Conservation (phyloP, 1,140 invertebrate species). For the Pseudobourletiella spinata region DNA sequence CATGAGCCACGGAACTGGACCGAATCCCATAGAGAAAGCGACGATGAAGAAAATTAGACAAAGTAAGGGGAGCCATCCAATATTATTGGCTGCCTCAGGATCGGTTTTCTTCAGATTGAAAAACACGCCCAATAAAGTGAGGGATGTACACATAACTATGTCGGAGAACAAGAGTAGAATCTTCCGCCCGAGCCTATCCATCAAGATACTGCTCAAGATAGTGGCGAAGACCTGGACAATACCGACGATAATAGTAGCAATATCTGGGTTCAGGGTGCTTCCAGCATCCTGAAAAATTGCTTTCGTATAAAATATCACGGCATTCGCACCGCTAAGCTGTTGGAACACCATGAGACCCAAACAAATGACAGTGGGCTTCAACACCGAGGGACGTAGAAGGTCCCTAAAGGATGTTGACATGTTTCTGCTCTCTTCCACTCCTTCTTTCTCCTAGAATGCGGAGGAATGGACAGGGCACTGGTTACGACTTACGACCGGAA, state of each 20-base stretch:
- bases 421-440: conserved; percentile 11
- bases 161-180: conserved; percentile 41
- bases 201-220: conserved; percentile 41
- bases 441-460: conserved; percentile 6
- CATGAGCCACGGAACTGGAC: conserved; percentile 60
- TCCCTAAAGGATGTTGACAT: conserved; percentile 14
- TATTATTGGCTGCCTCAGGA: conserved; percentile 13
- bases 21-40: conserved; percentile 66
- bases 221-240: conserved; percentile 40
- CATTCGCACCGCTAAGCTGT: conserved; percentile 35
- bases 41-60: conserved; percentile 64
- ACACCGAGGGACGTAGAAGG: not conserved
- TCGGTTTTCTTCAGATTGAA: conserved; percentile 33
- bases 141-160: conserved; percentile 25
- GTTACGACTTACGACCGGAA: too few relatives aligned
- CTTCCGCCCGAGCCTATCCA: conserved; percentile 45
- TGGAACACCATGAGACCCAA: conserved; percentile 33
- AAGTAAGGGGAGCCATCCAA: conserved; percentile 61
- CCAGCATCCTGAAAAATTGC: conserved; percentile 54
- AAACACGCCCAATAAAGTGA: conserved; percentile 34
- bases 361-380: conserved; percentile 24
- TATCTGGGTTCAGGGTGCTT: conserved; percentile 56
- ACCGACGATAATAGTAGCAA: conserved; percentile 42
- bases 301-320: conserved; percentile 47
- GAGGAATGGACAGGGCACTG: too few relatives aligned